These are phyloP conservation scores for Rhopalosiphum nymphaeae DNA, from an alignment of 2,888 invertebrate genomes.

Conservation along the genomic window DNA sequence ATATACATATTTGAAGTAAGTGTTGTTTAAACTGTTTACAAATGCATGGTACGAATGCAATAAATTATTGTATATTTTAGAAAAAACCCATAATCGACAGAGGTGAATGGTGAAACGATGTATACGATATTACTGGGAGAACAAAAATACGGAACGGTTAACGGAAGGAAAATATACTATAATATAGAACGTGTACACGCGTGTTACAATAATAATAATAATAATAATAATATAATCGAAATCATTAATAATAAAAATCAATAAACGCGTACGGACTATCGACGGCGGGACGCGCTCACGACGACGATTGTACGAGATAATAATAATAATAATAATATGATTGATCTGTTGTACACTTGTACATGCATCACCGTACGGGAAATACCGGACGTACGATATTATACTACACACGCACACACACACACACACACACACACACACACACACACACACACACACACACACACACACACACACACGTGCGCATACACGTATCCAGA, in stretches of 20 bases:
- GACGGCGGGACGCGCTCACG: background rate
- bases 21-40: background rate
- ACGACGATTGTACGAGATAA: background rate
- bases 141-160: background rate
- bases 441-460: too few species aligned
- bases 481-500: background rate
- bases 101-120: background rate
- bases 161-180: background rate
- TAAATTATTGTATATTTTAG: background rate
- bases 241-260: conserved; percentile 8
- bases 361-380: background rate
- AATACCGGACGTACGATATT: conserved; percentile 2
- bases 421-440: too few species aligned
- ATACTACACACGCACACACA: background rate
- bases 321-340: conserved; percentile 21
- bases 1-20: background rate
- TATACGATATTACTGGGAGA: background rate
- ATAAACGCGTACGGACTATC: background rate
- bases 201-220: background rate
- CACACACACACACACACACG: background rate
- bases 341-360: conserved; percentile 9
- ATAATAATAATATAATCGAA: background rate
- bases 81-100: background rate
- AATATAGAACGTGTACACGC: background rate
- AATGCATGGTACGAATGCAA: background rate